phyloP scores from a whole-genome alignment of 1,140 invertebrate genomes.

The Drosophila paulistorum region DNA sequence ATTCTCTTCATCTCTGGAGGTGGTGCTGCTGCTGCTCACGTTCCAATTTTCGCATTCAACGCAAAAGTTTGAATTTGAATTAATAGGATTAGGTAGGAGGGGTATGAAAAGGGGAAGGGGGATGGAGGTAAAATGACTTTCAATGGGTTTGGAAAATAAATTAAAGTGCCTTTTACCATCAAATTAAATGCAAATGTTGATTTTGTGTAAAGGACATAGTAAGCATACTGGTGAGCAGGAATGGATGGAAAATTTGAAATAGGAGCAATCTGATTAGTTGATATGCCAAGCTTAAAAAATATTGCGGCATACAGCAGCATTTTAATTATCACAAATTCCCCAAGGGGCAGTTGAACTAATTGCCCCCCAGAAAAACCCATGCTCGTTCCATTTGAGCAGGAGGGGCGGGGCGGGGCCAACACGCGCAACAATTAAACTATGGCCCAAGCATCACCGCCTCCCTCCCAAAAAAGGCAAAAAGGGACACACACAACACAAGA shows the following conservation, averaged over 20 bases:
- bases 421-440: slow-evolving; percentile 75
- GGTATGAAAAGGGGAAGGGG: neutral
- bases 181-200: slow-evolving; percentile 80
- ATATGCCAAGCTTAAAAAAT: slow-evolving; percentile 68
- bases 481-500: slow-evolving; percentile 12
- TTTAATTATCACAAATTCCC: slow-evolving; percentile 78
- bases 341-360: slow-evolving; percentile 75
- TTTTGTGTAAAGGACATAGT: slow-evolving; percentile 41
- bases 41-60: slow-evolving; percentile 16
- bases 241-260: slow-evolving; percentile 56
- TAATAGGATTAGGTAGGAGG: slow-evolving; percentile 67
- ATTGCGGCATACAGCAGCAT: slow-evolving; percentile 77
- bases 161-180: slow-evolving; percentile 78
- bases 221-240: slow-evolving; percentile 15
- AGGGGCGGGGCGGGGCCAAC: slow-evolving; percentile 15
- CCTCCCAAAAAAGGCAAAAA: slow-evolving; percentile 11
- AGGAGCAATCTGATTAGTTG: slow-evolving; percentile 78
- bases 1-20: neutral
- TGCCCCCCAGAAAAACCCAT: slow-evolving; percentile 46
- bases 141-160: slow-evolving; percentile 69
- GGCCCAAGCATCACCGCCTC: slow-evolving; percentile 40
- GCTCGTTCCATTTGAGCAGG: neutral
- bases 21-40: neutral
- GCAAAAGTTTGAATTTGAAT: slow-evolving; percentile 69
- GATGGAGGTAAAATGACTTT: slow-evolving; percentile 48